Base-by-base conservation (phyloP, 1,140 invertebrate species). In the Venustaconcha ellipsiformis region DNA sequence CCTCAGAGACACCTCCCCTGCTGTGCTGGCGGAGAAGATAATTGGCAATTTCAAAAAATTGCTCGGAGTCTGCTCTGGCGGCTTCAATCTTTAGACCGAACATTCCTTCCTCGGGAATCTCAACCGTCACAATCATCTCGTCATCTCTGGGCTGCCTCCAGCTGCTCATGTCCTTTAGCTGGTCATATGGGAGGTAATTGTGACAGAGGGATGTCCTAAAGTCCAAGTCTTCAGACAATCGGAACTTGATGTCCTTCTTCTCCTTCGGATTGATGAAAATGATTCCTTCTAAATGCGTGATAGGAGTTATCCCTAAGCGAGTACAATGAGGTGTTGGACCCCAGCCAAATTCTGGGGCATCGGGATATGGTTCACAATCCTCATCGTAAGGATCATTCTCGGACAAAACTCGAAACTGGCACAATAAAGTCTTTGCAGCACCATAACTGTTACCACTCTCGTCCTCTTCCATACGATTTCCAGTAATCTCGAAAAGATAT, bases 391-490 rank as follows among this genome's bases (percentile, higher is more conserved):
- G 70, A 8, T 65, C 37, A 57, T 67, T 70, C 20, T 77, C 75
- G 15, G 71, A 78, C 20, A 65, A 64, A 20, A 78, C 67, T 59
- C 67, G 58, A 66, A 74, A 70, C 55, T 78, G 71, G 67, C 77
- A 78, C 17, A 78, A 67, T 14, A 60, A 58, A 30, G 65, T 23
- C 18, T 30, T 57, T 13, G 20, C 23, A 56, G 15, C 18, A 55
- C 67, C 64, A 14, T 57, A 48, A 5, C 37, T 66, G 55, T 26
- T 37, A 55, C 0, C 70, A 14, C 60, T 59, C 37, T 13, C 56
- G 0, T 15, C 59, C 63, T 66, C n/a, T 8, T 70, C n/a, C 20
- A 15, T 58, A 17, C 62, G 57, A 14, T 57, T 69, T 48, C 58
- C 64, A 58, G 57, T 70, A 37, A 78, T 58, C n/a, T 73, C 71